A percentile compares a stretch with the other conserved stretches of the same genome.
Conservation (phyloP, 2,797 vertebrate genomes). For the Tragelaphus eurycerus region DNA sequence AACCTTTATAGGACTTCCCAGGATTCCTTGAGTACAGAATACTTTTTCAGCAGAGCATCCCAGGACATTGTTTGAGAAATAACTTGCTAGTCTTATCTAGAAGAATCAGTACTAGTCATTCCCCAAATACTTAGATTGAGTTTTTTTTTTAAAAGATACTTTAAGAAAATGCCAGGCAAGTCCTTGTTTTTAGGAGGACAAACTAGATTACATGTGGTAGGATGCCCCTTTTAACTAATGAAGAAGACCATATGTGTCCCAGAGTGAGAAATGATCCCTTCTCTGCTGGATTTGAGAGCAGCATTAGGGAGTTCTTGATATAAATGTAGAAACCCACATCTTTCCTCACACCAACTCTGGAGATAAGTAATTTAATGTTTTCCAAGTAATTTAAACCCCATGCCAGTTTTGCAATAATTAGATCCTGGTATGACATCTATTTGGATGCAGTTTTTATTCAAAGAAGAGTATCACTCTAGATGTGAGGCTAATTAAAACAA, state of each 20-base stretch:
- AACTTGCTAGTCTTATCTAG: background rate
- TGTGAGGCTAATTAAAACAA: constrained; percentile 5
- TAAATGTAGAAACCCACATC: background rate
- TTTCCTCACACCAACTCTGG: background rate
- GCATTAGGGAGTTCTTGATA: background rate
- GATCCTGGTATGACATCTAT: background rate
- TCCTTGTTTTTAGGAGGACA: constrained; percentile 19
- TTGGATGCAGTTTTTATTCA: constrained; percentile 48
- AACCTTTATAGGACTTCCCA: background rate
- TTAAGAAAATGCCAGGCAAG: background rate
- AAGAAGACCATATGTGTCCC: background rate
- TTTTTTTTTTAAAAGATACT: background rate
- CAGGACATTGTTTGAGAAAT: background rate
- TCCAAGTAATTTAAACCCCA: background rate
- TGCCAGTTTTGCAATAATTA: background rate
- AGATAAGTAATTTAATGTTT: background rate
- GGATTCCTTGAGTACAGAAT: background rate
- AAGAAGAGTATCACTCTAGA: background rate
- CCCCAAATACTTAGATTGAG: background rate
- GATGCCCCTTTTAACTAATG: background rate
- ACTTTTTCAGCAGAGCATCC: background rate
- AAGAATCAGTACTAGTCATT: background rate
- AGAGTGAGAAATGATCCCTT: background rate
- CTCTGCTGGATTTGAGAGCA: background rate
- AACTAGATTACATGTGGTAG: background rate